phyloP scores from a whole-genome alignment of 2,113 vertebrate genomes.

The Spheniscus mendiculus region DNA sequence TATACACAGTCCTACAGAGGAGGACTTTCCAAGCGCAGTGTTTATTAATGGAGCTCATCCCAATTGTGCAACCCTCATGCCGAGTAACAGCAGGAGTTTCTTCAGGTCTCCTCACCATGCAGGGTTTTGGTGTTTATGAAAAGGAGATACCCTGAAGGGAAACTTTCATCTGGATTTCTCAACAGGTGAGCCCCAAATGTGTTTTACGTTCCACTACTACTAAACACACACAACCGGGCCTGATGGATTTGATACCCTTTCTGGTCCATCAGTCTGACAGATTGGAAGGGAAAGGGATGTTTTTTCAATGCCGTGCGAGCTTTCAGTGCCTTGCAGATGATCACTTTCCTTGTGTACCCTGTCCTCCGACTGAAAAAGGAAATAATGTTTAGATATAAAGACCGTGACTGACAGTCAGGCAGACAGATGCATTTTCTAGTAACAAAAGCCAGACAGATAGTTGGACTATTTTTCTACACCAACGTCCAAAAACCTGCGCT shows the following conservation, averaged over 20 bases:
- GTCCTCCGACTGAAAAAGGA: not conserved
- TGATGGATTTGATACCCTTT: not conserved
- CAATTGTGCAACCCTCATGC: not conserved
- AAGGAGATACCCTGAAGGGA: not conserved
- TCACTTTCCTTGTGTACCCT: not conserved
- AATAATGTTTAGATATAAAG: not conserved
- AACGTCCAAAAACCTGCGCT: not conserved
- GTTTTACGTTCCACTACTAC: not conserved
- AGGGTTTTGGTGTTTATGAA: not conserved
- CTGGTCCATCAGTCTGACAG: not conserved
- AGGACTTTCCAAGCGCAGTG: not conserved
- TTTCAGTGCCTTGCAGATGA: not conserved
- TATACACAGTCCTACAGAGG: not conserved
- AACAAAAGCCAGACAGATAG: not conserved
- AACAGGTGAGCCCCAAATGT: conserved; percentile 6
- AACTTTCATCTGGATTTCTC: not conserved
- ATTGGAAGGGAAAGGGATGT: not conserved
- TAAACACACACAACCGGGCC: not conserved
- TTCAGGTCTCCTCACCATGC: not conserved
- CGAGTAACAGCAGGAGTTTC: not conserved
- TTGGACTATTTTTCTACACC: not conserved
- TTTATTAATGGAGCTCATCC: not conserved
- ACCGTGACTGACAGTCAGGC: not conserved
- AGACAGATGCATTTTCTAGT: not conserved
- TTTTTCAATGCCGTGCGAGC: not conserved